A percentile compares a stretch with the other conserved stretches of the same genome.
Evolutionary conservation across 2,113 vertebrate species (phyloP).

Genomic region (Ursus arctos): DNA sequence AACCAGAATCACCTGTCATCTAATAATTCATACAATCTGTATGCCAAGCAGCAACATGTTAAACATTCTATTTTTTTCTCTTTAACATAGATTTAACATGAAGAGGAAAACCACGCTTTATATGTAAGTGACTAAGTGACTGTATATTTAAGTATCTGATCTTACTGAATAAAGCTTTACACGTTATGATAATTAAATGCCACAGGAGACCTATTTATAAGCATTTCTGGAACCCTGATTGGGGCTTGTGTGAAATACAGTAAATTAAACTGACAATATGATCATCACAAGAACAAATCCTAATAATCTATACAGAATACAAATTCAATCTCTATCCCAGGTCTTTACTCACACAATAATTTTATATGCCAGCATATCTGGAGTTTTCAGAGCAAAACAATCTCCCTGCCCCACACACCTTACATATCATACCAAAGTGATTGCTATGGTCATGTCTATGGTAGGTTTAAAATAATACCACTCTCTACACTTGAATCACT

Average conservation of each 20-base stretch:
- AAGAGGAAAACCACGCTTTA: not conserved
- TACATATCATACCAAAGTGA: not conserved
- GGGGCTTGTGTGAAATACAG: not conserved
- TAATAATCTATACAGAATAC: not conserved
- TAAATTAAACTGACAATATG: conserved; percentile 38
- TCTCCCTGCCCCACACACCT: not conserved
- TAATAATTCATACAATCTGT: not conserved
- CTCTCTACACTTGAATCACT: not conserved
- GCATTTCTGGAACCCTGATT: not conserved
- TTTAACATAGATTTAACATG: not conserved
- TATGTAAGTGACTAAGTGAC: not conserved
- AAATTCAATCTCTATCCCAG: not conserved
- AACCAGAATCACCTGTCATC: too few relatives aligned
- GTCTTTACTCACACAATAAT: conserved; percentile 33
- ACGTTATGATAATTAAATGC: not conserved
- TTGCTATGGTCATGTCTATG: not conserved
- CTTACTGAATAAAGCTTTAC: not conserved
- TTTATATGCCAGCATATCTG: conserved; percentile 1
- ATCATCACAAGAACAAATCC: conserved; percentile 31
- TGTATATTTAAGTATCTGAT: not conserved
- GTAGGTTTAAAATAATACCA: not conserved
- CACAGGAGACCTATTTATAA: not conserved
- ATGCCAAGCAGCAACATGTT: not conserved
- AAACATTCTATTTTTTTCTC: not conserved
- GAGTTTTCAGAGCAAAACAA: not conserved